Evolutionary conservation across 2,113 vertebrate species (phyloP).

Genomic region (Festucalex cinctus): DNA sequence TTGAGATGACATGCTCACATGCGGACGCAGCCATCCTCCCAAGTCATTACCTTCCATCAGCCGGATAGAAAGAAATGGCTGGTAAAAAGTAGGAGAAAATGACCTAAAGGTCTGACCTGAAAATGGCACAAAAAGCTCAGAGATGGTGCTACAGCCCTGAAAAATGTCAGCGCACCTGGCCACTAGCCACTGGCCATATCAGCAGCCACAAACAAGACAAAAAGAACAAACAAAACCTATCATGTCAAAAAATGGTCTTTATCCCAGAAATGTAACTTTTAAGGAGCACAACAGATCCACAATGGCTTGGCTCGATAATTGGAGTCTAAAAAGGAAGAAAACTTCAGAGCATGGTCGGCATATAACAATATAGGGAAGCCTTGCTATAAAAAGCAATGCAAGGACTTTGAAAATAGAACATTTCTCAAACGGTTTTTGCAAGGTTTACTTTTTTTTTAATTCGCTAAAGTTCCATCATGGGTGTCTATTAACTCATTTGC

Average conservation of each 20-base stretch:
- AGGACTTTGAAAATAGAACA: too few relatives aligned
- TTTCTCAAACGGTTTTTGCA: too few relatives aligned
- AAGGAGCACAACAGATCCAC: conserved; percentile 14
- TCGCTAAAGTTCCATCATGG: too few relatives aligned
- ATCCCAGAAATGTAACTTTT: not conserved
- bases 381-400: too few relatives aligned
- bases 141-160: conserved; percentile 48
- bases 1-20: conserved; percentile 59
- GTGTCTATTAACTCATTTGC: too few relatives aligned
- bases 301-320: conserved; percentile 35
- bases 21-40: conserved; percentile 54
- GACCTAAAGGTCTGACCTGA: conserved; percentile 70
- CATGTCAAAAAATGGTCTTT: conserved; percentile 31
- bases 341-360: conserved; percentile 11
- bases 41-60: conserved; percentile 71
- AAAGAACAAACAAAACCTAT: conserved; percentile 25
- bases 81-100: conserved; percentile 63
- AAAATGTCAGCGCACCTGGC: conserved; percentile 68
- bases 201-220: conserved; percentile 45
- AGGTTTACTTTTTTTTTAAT: too few relatives aligned
- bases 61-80: conserved; percentile 53
- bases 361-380: conserved; percentile 5
- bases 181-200: conserved; percentile 56
- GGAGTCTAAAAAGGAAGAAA: conserved; percentile 29
- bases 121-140: conserved; percentile 69